Conservation (phyloP, 2,113 vertebrate genomes). For the Psilopogon haemacephalus region DNA sequence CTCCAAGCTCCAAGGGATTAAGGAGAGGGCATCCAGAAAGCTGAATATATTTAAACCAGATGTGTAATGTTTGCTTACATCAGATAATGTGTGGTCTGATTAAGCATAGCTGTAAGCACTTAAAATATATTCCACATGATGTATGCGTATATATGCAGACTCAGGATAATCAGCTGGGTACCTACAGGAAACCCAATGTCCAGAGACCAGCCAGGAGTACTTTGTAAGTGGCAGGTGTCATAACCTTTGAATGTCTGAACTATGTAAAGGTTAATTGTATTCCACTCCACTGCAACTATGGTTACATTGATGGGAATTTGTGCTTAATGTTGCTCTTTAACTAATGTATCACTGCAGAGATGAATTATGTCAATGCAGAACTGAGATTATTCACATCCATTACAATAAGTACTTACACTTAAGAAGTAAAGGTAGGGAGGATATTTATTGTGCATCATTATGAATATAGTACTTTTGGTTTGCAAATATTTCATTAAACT, state of each 20-base stretch:
- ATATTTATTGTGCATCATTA: background rate
- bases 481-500: background rate
- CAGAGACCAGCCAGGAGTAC: background rate
- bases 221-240: background rate
- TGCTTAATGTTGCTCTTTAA: background rate
- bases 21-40: background rate
- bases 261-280: slow-evolving; percentile 30
- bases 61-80: background rate
- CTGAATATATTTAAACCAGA: background rate
- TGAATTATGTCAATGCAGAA: background rate
- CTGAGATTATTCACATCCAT: background rate
- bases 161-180: background rate
- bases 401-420: background rate
- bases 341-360: background rate
- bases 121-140: background rate
- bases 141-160: background rate
- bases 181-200: background rate
- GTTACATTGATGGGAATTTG: background rate
- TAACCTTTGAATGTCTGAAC: background rate
- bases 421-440: background rate
- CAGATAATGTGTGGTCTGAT: background rate
- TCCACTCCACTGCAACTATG: background rate
- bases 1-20: background rate
- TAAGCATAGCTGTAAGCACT: background rate
- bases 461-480: background rate